A percentile compares a stretch with the other conserved stretches of the same genome.
phyloP scores from a whole-genome alignment of 2,888 invertebrate species.

The Caenorhabditis virilis region DNA sequence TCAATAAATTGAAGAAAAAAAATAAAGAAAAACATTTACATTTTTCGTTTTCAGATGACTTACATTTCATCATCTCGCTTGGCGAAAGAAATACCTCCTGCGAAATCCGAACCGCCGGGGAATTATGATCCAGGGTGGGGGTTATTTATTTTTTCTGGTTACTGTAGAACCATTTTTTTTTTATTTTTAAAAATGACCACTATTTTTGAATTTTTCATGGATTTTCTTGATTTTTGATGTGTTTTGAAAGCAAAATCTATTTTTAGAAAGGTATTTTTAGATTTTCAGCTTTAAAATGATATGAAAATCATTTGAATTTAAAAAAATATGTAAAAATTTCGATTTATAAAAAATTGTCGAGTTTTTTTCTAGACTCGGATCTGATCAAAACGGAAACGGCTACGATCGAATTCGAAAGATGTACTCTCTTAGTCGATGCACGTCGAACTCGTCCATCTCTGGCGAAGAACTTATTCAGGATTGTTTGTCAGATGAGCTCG shows the following conservation, averaged over 20 bases:
- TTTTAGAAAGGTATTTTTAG: background rate
- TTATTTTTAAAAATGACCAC: background rate
- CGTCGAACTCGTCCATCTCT: conserved; percentile 30
- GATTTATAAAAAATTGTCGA: background rate
- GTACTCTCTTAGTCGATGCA: conserved; percentile 11
- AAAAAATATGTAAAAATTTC: background rate
- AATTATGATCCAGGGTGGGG: background rate
- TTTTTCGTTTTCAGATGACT: conserved; percentile 38
- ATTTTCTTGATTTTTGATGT: too few species aligned
- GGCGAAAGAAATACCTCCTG: conserved; percentile 36
- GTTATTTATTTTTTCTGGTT: conserved; percentile 1
- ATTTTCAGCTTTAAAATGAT: background rate
- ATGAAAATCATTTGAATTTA: background rate
- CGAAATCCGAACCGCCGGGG: conserved; percentile 16
- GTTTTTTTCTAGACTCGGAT: conserved; percentile 11
- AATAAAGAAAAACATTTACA: too few species aligned
- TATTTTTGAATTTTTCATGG: conserved; percentile 3
- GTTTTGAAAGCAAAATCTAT: background rate
- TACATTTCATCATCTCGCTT: conserved; percentile 43
- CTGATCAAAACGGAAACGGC: conserved; percentile 31
- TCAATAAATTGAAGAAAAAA: too few species aligned
- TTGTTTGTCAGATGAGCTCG: conserved; percentile 59
- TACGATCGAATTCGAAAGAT: background rate
- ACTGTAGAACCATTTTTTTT: background rate
- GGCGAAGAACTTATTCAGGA: conserved; percentile 43